phyloP scores from a whole-genome alignment of 2,113 vertebrate genomes.

The Coregonus clupeaformis region DNA sequence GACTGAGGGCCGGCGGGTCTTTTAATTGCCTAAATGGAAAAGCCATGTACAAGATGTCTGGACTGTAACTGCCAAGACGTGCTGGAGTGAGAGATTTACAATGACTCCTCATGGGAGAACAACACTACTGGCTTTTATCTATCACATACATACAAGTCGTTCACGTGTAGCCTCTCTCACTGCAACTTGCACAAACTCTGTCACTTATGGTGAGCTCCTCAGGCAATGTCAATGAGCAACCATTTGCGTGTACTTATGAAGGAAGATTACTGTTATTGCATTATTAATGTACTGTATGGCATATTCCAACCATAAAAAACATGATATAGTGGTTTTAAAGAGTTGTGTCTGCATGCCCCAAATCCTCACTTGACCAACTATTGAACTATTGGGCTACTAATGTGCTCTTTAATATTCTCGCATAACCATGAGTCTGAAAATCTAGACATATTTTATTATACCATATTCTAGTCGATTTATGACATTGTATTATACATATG shows the following conservation, averaged over 20 bases:
- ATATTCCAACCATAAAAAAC: neutral
- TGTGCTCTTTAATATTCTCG: slow-evolving; percentile 6
- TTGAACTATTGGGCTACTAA: neutral
- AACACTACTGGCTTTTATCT: neutral
- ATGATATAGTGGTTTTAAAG: neutral
- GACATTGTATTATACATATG: neutral
- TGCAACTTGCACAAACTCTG: neutral
- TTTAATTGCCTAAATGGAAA: slow-evolving; percentile 55
- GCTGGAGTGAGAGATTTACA: slow-evolving; percentile 31
- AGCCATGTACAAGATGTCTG: slow-evolving; percentile 26
- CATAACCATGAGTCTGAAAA: slow-evolving; percentile 4
- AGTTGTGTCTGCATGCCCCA: neutral
- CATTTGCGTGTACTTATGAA: too few relatives aligned
- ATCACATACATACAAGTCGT: neutral
- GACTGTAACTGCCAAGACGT: slow-evolving; percentile 5
- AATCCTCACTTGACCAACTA: neutral
- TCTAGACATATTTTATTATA: too few relatives aligned
- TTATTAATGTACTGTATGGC: too few relatives aligned
- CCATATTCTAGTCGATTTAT: slow-evolving; percentile 3
- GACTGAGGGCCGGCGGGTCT: slow-evolving; percentile 3
- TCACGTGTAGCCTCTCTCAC: neutral
- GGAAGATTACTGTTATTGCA: too few relatives aligned
- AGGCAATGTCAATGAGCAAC: neutral
- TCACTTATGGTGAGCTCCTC: neutral
- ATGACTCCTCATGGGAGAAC: slow-evolving; percentile 12